Evolutionary conservation across 2,113 vertebrate species (phyloP).

Genomic region (Turdus rufiventris): DNA sequence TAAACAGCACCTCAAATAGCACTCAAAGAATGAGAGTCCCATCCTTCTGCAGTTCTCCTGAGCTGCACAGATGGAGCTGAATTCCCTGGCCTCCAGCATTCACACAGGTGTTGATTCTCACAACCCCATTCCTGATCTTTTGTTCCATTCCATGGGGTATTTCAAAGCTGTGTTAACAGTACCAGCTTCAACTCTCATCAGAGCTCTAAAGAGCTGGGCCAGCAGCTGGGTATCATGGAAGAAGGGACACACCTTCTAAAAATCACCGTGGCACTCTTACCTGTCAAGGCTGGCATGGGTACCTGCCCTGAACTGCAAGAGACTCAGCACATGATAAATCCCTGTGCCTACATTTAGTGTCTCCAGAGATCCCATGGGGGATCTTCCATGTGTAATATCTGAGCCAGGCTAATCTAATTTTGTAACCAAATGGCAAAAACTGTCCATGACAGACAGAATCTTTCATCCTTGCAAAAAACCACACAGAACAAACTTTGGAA

Average conservation of each 20-base stretch:
- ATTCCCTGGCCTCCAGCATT: not conserved
- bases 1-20: not conserved
- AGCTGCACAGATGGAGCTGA: not conserved
- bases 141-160: not conserved
- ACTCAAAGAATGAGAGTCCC: not conserved
- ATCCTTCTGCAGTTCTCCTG: not conserved
- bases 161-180: not conserved
- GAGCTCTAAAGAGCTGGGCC: not conserved
- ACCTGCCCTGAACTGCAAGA: not conserved
- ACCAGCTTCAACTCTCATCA: not conserved
- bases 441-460: not conserved
- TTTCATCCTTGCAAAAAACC: not conserved
- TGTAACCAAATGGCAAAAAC: not conserved
- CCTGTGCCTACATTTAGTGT: not conserved
- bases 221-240: not conserved
- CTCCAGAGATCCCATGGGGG: not conserved
- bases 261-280: not conserved
- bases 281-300: not conserved
- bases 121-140: not conserved
- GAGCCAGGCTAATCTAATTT: not conserved
- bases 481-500: slow-evolving; percentile 2
- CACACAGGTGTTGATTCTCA: rapidly evolving
- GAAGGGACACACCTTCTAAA: not conserved
- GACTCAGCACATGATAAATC: not conserved
- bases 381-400: not conserved